Percentiles rank a stretch among this genome's conserved stretches.
phyloP scores from a whole-genome alignment of 2,797 vertebrate species.

The Sebastes diploproa region DNA sequence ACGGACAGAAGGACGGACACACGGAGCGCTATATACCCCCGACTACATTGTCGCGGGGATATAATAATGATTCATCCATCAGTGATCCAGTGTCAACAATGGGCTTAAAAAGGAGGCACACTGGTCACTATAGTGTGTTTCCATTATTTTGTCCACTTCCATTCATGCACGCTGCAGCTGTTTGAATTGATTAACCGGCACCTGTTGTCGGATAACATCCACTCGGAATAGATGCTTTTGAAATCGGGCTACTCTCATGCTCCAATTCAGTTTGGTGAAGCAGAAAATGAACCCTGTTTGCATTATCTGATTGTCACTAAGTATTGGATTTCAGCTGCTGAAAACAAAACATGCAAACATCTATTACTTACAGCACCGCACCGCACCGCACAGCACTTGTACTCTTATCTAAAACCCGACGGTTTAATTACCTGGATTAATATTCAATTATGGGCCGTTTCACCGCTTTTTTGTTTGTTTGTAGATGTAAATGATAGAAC shows the following conservation, averaged over 20 bases:
- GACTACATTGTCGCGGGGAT: too few relatives aligned
- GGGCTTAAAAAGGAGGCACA: not conserved
- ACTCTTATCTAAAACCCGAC: not conserved
- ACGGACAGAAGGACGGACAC: too few relatives aligned
- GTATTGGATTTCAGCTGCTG: constrained; percentile 38
- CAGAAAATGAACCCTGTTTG: constrained; percentile 57
- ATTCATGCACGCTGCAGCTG: not conserved
- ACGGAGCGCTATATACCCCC: too few relatives aligned
- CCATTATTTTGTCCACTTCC: not conserved
- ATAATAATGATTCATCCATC: not conserved
- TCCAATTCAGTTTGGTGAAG: constrained; percentile 41
- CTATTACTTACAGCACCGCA: not conserved
- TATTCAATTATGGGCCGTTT: not conserved
- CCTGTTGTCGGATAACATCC: constrained; percentile 12
- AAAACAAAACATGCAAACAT: constrained; percentile 36
- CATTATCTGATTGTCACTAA: constrained; percentile 45
- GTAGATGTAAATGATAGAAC: not conserved
- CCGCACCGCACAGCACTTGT: not conserved
- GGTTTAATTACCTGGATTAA: constrained; percentile 40
- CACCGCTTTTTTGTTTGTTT: not conserved
- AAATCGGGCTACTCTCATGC: not conserved
- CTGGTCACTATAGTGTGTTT: not conserved
- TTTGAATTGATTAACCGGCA: constrained; percentile 40
- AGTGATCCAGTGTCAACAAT: not conserved
- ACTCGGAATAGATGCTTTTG: constrained; percentile 20